phyloP scores from a whole-genome alignment of 2,888 invertebrate species.

The Rhopalosiphum nymphaeae region DNA sequence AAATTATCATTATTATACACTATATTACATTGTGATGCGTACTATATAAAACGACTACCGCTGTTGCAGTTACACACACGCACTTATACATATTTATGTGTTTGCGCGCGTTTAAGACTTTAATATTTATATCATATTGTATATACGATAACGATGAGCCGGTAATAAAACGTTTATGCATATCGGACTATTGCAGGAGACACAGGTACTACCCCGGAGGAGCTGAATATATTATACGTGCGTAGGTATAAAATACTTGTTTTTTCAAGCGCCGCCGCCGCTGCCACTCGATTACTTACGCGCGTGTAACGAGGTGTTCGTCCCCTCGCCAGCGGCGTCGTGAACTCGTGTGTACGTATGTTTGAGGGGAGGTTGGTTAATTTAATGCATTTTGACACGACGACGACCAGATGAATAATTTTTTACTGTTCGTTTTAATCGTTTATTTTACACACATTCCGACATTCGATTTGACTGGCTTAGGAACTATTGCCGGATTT shows the following conservation, averaged over 20 bases:
- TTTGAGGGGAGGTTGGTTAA: not conserved
- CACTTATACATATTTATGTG: not conserved
- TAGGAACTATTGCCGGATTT: not conserved
- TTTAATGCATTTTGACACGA: not conserved
- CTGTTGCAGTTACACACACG: not conserved
- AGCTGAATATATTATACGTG: not conserved
- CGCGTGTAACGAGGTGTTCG: not conserved
- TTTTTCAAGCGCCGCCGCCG: constrained; percentile 19
- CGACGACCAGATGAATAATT: not conserved
- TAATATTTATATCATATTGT: not conserved
- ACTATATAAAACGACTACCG: not conserved
- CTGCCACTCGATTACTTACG: constrained; percentile 29
- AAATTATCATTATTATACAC: not conserved
- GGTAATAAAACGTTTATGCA: not conserved
- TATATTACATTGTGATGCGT: not conserved
- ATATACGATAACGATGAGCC: not conserved
- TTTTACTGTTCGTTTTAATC: not conserved
- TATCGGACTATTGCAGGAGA: not conserved
- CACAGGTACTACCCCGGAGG: not conserved
- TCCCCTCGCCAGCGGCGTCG: not conserved
- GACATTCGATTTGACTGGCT: not conserved
- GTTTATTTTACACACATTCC: not conserved
- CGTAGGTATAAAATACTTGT: not conserved
- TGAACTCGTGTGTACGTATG: not conserved
- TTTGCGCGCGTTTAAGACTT: not conserved